Conservation (phyloP, 2,797 vertebrate genomes). For the Bovichtus variegatus region DNA sequence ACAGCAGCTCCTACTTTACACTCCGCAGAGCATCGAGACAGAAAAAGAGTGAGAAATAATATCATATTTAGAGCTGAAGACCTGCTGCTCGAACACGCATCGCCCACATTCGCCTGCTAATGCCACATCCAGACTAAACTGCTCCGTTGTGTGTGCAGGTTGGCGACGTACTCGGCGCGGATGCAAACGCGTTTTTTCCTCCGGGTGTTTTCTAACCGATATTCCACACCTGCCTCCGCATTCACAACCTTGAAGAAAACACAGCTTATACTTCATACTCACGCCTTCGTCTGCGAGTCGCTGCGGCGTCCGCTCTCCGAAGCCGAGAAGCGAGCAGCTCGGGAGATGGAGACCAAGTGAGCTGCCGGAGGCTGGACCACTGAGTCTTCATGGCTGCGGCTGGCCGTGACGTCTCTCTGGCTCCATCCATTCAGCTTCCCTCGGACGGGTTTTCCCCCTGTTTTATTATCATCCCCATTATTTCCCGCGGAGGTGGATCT, state of each 20-base stretch:
- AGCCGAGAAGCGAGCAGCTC: conserved; percentile 57
- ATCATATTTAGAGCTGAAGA: conserved; percentile 3
- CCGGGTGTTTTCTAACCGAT: not conserved
- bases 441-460: conserved; percentile 79
- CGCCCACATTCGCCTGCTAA: conserved; percentile 28
- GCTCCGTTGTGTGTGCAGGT: conserved; percentile 38
- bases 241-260: not conserved
- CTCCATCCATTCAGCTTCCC: conserved; percentile 90
- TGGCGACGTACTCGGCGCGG: conserved; percentile 7
- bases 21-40: not conserved
- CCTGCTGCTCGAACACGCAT: conserved; percentile 30
- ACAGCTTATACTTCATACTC: conserved; percentile 72
- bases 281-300: conserved; percentile 62
- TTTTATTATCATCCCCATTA: conserved; percentile 79
- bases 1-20: not conserved
- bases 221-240: not conserved
- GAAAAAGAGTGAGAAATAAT: not conserved
- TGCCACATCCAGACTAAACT: conserved; percentile 51
- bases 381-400: conserved; percentile 85
- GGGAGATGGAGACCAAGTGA: conserved; percentile 72
- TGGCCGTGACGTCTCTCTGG: conserved; percentile 87
- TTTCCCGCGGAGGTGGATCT: conserved; percentile 80
- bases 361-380: conserved; percentile 73
- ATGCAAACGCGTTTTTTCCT: conserved; percentile 37
- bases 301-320: conserved; percentile 48